Evolutionary conservation across 2,888 invertebrate genomes (phyloP), one percentile per base, ranked within the genome.

Genomic region (Cephonodes hylas): DNA sequence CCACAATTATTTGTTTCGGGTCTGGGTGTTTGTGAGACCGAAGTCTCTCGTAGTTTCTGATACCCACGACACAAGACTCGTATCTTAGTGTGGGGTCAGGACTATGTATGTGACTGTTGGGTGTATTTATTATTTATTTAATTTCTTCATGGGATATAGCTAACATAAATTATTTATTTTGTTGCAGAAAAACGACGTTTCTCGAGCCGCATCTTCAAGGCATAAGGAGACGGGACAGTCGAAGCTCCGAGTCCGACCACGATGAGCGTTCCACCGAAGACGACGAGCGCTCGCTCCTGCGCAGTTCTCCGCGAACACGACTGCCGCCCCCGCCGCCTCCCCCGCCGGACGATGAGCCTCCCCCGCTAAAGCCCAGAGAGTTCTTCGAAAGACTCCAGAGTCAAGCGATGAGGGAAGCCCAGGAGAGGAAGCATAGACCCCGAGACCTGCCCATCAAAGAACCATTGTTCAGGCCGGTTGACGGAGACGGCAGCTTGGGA

Each of bases 141-240:
- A n/a, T n/a, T n/a, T n/a, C n/a, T n/a, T n/a, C n/a, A n/a, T n/a
- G n/a, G n/a, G n/a, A n/a, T n/a, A n/a, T n/a, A n/a, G n/a, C n/a
- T n/a, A n/a, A n/a, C n/a, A n/a, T n/a, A n/a, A n/a, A n/a, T n/a
- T n/a, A n/a, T 4, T 23, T 7, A 10, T 4, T 65, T 87, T 86
- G 80, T 95, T 95, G 0, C 94, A 96, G 96, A 92, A 95, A 95
- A 91, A 95, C 95, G 81, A 94, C 94, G 68, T 96, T 96, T 84
- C 93, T 96, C 77, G 96, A 96, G 83, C 95, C 96, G 42, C 96
- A 96, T 81, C 91, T 96, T 69, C 95, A 95, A 79, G 94, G 94
- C 56, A 88, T 95, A 79, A 87, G 91, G 64, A 83, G 93, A 70
- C 80, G 93, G 66, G 79, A 93, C 84, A 86, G 93, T 79, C 74